Percentiles rank a stretch among this genome's conserved stretches.
These are phyloP conservation scores for Eutrigla gurnardus DNA, from an alignment of 2,797 vertebrate species.

Conservation along the genomic window DNA sequence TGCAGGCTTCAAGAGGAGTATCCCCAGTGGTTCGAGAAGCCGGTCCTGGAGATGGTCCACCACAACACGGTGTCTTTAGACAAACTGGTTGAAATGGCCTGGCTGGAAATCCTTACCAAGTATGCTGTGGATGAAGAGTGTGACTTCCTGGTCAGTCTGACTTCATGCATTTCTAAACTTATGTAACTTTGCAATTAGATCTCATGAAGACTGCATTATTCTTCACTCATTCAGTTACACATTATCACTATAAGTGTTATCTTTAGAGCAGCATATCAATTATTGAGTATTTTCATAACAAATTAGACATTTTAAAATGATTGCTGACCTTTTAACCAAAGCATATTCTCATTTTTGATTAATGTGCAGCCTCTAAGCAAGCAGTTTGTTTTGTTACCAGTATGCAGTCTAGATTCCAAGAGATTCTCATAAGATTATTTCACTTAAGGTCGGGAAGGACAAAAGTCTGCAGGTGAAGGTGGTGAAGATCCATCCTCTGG, in stretches of 20 bases:
- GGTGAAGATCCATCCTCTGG: conserved; percentile 92
- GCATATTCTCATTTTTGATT: not conserved
- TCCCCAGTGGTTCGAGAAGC: conserved; percentile 97
- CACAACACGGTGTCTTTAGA: conserved; percentile 98
- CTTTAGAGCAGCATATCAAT: not conserved
- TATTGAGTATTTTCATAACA: not conserved
- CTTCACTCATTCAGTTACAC: not conserved
- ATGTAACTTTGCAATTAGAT: not conserved
- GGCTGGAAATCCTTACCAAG: conserved; percentile 98
- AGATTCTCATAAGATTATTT: not conserved
- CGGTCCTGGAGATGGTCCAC: conserved; percentile 96
- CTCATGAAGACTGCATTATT: not conserved
- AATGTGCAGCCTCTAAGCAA: not conserved
- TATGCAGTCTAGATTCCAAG: too few relatives aligned
- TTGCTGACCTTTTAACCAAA: not conserved
- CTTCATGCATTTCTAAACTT: not conserved
- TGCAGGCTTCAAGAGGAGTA: conserved; percentile 96
- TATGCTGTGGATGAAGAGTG: conserved; percentile 96
- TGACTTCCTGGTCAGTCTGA: conserved; percentile 91
- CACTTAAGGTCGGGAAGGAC: conserved; percentile 91
- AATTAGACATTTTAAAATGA: not conserved
- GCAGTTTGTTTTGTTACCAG: not conserved
- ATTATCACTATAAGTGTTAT: not conserved
- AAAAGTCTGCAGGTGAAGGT: conserved; percentile 91
- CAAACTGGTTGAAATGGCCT: conserved; percentile 95